These are phyloP conservation scores for Drosophila paucipuncta DNA, from an alignment of 2,888 invertebrate genomes.

Conservation along the genomic window DNA sequence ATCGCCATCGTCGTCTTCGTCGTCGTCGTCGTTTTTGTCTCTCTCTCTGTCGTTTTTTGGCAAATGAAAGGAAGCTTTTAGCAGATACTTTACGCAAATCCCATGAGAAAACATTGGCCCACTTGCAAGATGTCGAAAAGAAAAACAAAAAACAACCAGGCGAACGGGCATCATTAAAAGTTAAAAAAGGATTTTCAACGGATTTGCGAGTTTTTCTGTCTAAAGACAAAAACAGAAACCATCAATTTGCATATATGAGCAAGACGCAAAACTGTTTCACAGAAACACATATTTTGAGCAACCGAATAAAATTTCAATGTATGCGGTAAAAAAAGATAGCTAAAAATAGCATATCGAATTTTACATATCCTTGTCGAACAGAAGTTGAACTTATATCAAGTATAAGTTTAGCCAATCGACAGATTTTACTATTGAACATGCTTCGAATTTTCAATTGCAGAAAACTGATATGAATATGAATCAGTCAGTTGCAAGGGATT, in stretches of 20 bases:
- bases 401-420: neutral
- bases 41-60: conserved; percentile 18
- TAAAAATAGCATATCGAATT: neutral
- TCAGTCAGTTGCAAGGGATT: neutral
- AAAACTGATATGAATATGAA: neutral
- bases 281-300: conserved; percentile 31
- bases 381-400: neutral
- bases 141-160: conserved; percentile 5
- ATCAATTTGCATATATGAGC: conserved; percentile 72
- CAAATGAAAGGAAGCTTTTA: conserved; percentile 77
- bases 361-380: neutral
- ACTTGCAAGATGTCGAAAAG: conserved; percentile 49
- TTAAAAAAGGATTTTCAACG: conserved; percentile 79
- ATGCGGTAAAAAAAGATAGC: conserved; percentile 8
- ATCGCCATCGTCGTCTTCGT: too few relatives aligned
- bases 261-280: conserved; percentile 4
- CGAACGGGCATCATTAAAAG: conserved; percentile 74
- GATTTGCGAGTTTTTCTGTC: conserved; percentile 72
- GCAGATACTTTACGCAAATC: conserved; percentile 81
- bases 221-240: conserved; percentile 76
- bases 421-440: neutral
- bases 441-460: neutral
- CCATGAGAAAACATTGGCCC: conserved; percentile 78
- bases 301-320: conserved; percentile 35
- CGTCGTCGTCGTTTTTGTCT: neutral